phyloP scores from a whole-genome alignment of 53 echinoderm and acorn worm genomes.

The Patiria pectinifera region DNA sequence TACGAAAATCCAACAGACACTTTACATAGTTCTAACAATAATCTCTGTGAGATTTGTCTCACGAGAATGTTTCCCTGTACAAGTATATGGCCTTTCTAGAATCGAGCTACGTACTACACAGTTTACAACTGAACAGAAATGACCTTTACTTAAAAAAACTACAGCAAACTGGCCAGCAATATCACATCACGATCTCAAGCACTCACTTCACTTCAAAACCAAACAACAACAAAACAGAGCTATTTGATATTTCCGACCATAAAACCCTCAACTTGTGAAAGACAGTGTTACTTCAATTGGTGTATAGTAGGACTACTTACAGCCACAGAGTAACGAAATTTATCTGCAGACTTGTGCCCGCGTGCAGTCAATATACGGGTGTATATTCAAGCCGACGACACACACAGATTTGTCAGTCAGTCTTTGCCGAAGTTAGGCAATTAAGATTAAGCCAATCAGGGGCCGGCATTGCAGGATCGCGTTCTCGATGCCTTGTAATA shows the following conservation, averaged over 20 bases:
- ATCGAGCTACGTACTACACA: too few relatives aligned
- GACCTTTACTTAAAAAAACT: background rate
- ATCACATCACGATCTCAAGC: background rate
- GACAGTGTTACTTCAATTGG: background rate
- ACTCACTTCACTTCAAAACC: background rate
- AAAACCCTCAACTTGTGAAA: background rate
- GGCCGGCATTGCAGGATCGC: background rate
- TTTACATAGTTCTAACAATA: too few relatives aligned
- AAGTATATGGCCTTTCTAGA: background rate
- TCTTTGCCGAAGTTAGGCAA: slow-evolving; percentile 40
- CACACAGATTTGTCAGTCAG: slow-evolving; percentile 32
- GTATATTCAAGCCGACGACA: background rate
- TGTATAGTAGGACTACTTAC: background rate
- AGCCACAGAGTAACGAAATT: background rate
- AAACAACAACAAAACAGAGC: background rate
- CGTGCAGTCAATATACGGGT: background rate
- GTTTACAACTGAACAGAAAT: too few relatives aligned
- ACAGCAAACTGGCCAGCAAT: background rate
- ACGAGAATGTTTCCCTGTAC: background rate
- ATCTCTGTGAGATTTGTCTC: too few relatives aligned
- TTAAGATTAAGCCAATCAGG: slow-evolving; percentile 55
- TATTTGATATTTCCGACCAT: background rate
- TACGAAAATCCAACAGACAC: too few relatives aligned
- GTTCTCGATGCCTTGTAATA: background rate
- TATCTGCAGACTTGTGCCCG: background rate